A percentile compares a stretch with the other conserved stretches of the same genome.
phyloP scores from a whole-genome alignment of 1,140 invertebrate species.

The Orchestia grillus region DNA sequence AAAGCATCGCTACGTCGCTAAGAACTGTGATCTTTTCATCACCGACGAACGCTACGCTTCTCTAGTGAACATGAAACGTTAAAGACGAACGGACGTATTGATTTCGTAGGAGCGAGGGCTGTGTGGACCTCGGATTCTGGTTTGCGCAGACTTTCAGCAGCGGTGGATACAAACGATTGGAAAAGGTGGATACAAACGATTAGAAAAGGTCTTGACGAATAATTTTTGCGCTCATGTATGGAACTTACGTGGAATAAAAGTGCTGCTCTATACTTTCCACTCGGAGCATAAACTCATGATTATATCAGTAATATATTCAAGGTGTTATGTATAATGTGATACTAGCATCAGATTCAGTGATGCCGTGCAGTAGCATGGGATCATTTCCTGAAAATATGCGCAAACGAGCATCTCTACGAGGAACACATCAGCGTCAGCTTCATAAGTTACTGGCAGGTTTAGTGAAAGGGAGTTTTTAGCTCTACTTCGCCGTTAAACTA shows the following conservation, averaged over 20 bases:
- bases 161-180: not conserved
- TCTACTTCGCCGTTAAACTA: not conserved
- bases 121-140: not conserved
- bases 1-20: not conserved
- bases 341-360: not conserved
- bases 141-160: not conserved
- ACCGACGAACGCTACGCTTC: not conserved
- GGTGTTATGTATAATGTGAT: not conserved
- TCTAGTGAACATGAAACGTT: not conserved
- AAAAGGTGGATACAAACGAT: not conserved
- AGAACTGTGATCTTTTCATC: not conserved
- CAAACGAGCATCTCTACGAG: not conserved
- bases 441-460: conserved; percentile 32
- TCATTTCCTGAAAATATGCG: not conserved
- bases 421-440: not conserved
- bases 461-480: conserved; percentile 12
- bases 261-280: not conserved
- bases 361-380: not conserved
- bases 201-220: not conserved
- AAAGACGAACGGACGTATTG: not conserved
- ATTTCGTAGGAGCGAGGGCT: not conserved
- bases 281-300: not conserved
- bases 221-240: not conserved
- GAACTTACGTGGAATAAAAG: not conserved
- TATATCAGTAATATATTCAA: not conserved